These are phyloP conservation scores for Scatophagus argus DNA, from an alignment of 2,113 vertebrate species.

Conservation along the genomic window DNA sequence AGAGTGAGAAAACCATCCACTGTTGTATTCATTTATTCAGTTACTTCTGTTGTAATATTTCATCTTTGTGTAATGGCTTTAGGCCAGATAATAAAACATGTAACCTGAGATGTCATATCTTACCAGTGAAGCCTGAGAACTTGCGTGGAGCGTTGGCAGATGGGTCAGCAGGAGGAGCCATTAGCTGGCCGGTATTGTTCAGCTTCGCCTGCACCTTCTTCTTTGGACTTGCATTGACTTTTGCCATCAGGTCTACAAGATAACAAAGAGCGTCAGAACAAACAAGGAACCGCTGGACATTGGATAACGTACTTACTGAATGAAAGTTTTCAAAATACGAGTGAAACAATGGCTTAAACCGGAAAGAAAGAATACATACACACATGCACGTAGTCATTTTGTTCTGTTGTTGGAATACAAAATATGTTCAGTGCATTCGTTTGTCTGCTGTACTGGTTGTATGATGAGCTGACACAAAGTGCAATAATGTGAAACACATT, in stretches of 20 bases:
- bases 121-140: conserved; percentile 96
- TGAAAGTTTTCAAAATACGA: no score
- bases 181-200: conserved; percentile 84
- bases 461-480: not conserved
- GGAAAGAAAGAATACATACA: not conserved
- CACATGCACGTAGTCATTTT: not conserved
- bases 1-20: not conserved
- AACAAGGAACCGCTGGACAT: not conserved
- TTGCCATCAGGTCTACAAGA: conserved; percentile 88
- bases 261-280: accelerated
- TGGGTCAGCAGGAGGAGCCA: conserved; percentile 77
- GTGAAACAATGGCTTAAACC: not conserved
- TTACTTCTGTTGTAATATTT: not conserved
- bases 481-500: not conserved
- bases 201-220: conserved; percentile 93
- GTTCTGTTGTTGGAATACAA: not conserved
- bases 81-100: not conserved
- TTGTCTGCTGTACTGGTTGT: not conserved
- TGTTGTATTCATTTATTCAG: not conserved
- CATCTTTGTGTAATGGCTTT: not conserved
- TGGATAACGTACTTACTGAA: no score
- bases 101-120: not conserved
- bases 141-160: conserved; percentile 90
- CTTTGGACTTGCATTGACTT: conserved; percentile 88
- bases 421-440: not conserved